Percentiles rank a stretch among this genome's conserved stretches.
Conservation (phyloP, 1,140 invertebrate genomes). For the Laupala kohalensis region DNA sequence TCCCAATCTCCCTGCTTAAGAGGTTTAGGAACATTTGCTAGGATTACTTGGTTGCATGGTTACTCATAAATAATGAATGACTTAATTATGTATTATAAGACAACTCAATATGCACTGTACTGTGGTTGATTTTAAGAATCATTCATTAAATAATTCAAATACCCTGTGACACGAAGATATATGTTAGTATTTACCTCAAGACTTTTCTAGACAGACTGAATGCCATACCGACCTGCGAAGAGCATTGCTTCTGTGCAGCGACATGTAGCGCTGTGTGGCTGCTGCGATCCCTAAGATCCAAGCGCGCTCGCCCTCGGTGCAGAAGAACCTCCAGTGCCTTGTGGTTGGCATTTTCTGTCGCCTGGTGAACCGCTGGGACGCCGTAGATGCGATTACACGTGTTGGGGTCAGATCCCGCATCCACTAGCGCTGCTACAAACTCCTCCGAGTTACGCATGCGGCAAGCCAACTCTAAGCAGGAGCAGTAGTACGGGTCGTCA, state of each 20-base stretch:
- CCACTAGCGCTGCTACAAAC: constrained; percentile 44
- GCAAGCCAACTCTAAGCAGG: constrained; percentile 37
- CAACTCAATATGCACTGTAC: too few relatives aligned
- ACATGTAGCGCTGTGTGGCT: constrained; percentile 1
- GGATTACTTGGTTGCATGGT: too few relatives aligned
- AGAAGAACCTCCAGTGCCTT: constrained; percentile 39
- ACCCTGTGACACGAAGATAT: too few relatives aligned
- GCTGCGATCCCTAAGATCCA: neutral
- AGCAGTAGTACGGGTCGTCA: constrained; percentile 31
- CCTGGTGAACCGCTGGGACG: constrained; percentile 52
- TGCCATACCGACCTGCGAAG: neutral
- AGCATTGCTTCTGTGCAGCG: neutral
- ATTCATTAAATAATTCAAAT: too few relatives aligned
- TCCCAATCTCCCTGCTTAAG: too few relatives aligned
- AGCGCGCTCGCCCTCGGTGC: neutral
- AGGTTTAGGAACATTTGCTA: too few relatives aligned
- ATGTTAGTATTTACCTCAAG: too few relatives aligned
- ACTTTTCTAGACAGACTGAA: too few relatives aligned
- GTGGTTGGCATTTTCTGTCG: constrained; percentile 39
- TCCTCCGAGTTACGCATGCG: constrained; percentile 21
- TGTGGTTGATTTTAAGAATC: too few relatives aligned
- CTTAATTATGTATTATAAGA: too few relatives aligned
- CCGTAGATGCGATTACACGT: constrained; percentile 42
- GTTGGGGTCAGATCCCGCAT: constrained; percentile 49
- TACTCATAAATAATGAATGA: too few relatives aligned